Evolutionary conservation across 2,797 vertebrate species (phyloP).

Genomic region (Morus bassanus): DNA sequence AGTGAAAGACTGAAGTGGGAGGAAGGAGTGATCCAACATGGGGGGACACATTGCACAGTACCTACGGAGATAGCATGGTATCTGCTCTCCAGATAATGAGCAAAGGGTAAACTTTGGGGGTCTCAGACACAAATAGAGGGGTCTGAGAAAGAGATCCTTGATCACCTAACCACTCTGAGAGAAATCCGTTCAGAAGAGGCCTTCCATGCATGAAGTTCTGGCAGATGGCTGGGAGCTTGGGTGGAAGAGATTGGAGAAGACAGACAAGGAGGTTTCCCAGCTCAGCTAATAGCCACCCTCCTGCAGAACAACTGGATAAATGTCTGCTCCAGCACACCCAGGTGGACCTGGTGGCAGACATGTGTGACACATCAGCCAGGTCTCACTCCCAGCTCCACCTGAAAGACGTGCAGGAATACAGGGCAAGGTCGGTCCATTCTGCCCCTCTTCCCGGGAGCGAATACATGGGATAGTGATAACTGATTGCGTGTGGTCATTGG

Average conservation of each 20-base stretch:
- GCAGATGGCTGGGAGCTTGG: not conserved
- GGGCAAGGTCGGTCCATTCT: not conserved
- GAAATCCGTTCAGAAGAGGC: not conserved
- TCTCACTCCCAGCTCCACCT: not conserved
- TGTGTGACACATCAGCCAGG: not conserved
- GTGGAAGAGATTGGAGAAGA: not conserved
- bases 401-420: not conserved
- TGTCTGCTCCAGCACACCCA: accelerated
- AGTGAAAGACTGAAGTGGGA: not conserved
- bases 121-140: not conserved
- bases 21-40: not conserved
- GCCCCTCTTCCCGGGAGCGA: not conserved
- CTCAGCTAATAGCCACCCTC: not conserved
- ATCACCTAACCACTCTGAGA: not conserved
- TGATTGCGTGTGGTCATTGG: accelerated
- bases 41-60: not conserved
- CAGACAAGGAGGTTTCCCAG: not conserved
- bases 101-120: not conserved
- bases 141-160: not conserved
- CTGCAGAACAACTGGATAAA: not conserved
- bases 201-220: not conserved
- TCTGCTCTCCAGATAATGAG: not conserved
- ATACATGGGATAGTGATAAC: not conserved
- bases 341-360: not conserved
- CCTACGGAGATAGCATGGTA: accelerated